Percentiles rank a stretch among this genome's conserved stretches.
Evolutionary conservation across 2,113 vertebrate species (phyloP).

Genomic region (Aptenodytes forsteri): DNA sequence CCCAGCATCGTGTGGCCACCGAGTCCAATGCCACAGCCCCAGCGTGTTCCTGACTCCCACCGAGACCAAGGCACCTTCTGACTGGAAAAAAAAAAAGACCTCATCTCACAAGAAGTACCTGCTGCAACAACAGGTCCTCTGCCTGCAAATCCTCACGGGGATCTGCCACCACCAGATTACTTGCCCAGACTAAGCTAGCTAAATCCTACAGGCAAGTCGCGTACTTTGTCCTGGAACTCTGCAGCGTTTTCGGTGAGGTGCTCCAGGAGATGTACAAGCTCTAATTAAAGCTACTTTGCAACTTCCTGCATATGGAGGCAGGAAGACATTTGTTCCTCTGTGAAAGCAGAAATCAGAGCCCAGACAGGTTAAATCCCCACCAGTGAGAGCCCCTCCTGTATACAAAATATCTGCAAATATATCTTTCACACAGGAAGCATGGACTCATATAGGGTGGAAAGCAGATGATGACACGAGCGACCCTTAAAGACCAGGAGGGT

Average conservation of each 20-base stretch:
- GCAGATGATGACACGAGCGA: neutral
- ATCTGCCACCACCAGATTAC: slow-evolving; percentile 44
- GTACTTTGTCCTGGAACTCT: neutral
- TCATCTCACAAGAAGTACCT: neutral
- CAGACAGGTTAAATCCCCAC: neutral
- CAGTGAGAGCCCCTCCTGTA: neutral
- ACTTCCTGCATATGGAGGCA: neutral
- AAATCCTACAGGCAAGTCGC: neutral
- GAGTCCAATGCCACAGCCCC: neutral
- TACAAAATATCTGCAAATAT: neutral
- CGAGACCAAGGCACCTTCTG: rapidly evolving
- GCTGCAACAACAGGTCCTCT: neutral
- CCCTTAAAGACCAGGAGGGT: neutral
- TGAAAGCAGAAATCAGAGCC: neutral
- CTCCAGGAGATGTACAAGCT: neutral
- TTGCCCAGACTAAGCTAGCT: slow-evolving; percentile 11
- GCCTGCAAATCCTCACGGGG: slow-evolving; percentile 18
- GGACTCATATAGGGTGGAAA: neutral
- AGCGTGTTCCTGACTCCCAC: neutral
- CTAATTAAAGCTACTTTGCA: slow-evolving; percentile 6
- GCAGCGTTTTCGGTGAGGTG: neutral
- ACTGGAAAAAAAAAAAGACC: neutral
- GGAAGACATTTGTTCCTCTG: neutral
- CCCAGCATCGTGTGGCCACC: neutral
- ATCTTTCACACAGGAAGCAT: rapidly evolving